Percentiles rank a stretch among this genome's conserved stretches.
Evolutionary conservation across 2,888 invertebrate species (phyloP).

Genomic region (Creontiades dilutus): DNA sequence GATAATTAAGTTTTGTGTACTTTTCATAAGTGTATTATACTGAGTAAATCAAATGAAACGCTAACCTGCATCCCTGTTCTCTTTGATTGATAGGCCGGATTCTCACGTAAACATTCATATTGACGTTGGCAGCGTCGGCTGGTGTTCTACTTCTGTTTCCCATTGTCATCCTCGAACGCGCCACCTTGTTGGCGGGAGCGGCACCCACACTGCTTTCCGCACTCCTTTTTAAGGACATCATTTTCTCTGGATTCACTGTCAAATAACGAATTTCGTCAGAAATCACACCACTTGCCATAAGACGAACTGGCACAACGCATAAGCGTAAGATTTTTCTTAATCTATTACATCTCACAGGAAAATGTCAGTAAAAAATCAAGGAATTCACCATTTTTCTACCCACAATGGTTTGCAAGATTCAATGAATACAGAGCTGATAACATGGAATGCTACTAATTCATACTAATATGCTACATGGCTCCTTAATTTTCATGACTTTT

Average conservation of each 20-base stretch:
- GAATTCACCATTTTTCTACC: too few relatives aligned
- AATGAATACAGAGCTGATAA: too few relatives aligned
- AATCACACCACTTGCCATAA: too few relatives aligned
- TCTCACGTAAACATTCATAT: slow-evolving; percentile 86
- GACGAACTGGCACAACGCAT: too few relatives aligned
- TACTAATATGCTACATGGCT: too few relatives aligned
- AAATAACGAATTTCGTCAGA: background rate
- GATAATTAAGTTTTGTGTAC: too few relatives aligned
- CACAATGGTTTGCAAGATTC: too few relatives aligned
- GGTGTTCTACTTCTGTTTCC: background rate
- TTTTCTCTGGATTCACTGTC: slow-evolving; percentile 1
- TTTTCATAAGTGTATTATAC: background rate
- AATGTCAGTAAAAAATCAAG: too few relatives aligned
- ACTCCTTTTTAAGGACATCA: background rate
- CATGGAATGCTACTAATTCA: too few relatives aligned
- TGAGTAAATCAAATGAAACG: background rate
- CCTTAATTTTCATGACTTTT: too few relatives aligned
- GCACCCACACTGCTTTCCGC: background rate
- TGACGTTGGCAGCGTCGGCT: slow-evolving; percentile 25
- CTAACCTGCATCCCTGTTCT: slow-evolving; percentile 81
- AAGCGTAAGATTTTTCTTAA: too few relatives aligned
- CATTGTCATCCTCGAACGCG: background rate
- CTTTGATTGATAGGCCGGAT: slow-evolving; percentile 88
- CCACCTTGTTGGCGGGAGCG: slow-evolving; percentile 23
- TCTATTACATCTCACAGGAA: too few relatives aligned